Evolutionary conservation across 2,888 invertebrate species (phyloP), one percentile per base, ranked within the genome.

Genomic region (Trachelus iudaicus): DNA sequence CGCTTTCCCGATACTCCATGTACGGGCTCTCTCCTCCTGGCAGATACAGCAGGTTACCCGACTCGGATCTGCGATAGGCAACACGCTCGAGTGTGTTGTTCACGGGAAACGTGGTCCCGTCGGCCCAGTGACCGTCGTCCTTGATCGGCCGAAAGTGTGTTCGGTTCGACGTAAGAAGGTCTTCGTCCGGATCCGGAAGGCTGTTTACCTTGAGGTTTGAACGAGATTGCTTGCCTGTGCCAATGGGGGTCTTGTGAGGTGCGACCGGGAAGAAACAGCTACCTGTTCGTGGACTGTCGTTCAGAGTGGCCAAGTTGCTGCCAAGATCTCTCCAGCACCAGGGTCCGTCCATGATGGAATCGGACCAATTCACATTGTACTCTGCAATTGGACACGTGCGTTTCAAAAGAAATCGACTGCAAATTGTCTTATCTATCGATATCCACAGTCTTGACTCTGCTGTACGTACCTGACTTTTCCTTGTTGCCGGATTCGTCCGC

Each of bases 61-160:
- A 91, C 40, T 93, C 93, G 85, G 95, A 95, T 85, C 95, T 94
- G 81, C 93, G 93, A 91, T 94, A 96, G 80, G 94, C 93, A 37
- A 95, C 94, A 40, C 92, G 87, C 87, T 96, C 95, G 85, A 95
- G 92, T 84, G 93, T 94, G 83, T 91, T 92, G 79, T 92, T 91
- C 3, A 96, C 95, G 83, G 94, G 93, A 92, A 96, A 96, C 30
- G 95, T 95, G 85, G 95, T 94, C 75, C 96, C 96, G 91, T 96
- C 96, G 40, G 93, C 94, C 89, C 93, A 94, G 77, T 91, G 89
- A 40, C 92, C 91, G 90, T 93, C 93, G 85, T 94, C 94, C 85
- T 94, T 94, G 85, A 97, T 97, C 30, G 97, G 97, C 83, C 95
- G 94, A 92, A 97, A 97, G 92, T 97, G 97, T 79, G 97, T 97